Evolutionary conservation across 2,888 invertebrate genomes (phyloP), one percentile per base, ranked within the genome.

Genomic region (Pimpla rufipes): DNA sequence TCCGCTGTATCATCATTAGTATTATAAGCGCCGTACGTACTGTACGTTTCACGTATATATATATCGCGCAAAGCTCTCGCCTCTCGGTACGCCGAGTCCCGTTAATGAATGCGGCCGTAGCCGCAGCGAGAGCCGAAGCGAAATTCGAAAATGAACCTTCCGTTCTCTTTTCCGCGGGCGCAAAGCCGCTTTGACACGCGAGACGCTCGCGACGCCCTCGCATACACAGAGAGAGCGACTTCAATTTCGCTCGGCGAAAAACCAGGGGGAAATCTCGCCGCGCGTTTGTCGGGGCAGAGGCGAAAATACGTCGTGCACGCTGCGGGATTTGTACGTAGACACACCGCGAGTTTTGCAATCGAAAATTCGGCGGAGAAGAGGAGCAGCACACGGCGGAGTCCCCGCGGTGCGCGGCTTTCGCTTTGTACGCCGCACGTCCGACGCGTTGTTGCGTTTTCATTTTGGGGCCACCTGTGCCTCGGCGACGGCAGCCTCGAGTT

Each of bases 121-220:
- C 50, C 5, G 8, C n/a, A 68, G 45, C 68, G 45, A 13, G 18
- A 13, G 35, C 55, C 11, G 40, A 62, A 68, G 68, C 62, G 67
- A 75, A 80, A 68, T 42, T 62, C 52, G 62, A 68, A 80, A 75
- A 70, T 37, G 29, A 11, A 18, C 40, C 13, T 79, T 16, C 16
- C 57, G 5, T 57, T 23, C 8, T 18, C 6, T 45, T 40, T 75
- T 52, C 47, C 64, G 23, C 35, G 45, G 62, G 42, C 37, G 50
- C 42, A 45, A 55, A 64, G 55, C 70, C 23, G 80, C 68, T 80
- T 80, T 75, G 80, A 80, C 64, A 68, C 74, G 75, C 52, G 68
- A 68, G 68, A 75, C 18, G 42, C 62, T 50, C 37, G 42, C 35
- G 47, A 62, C 67, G 62, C 21, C 45, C 55, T 21, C 35, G 29